These are phyloP conservation scores for Fissipunctia ypsillon DNA, from an alignment of 2,888 invertebrate species.

Conservation along the genomic window DNA sequence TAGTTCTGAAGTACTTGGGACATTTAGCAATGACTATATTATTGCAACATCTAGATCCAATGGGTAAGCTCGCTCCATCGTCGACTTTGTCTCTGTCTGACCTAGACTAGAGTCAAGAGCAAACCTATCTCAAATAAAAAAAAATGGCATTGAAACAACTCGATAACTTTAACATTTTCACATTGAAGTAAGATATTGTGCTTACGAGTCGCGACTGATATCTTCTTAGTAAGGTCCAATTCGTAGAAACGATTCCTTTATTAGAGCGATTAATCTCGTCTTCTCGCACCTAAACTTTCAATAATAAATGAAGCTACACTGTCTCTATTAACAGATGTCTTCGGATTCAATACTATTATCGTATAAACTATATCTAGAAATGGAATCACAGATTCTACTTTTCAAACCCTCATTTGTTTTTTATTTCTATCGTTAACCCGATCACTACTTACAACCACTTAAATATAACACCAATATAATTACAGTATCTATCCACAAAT, in stretches of 20 bases:
- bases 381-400: background rate
- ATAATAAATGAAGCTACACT: constrained; percentile 9
- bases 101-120: no score
- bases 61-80: no score
- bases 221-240: constrained; percentile 9
- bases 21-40: background rate
- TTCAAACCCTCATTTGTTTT: background rate
- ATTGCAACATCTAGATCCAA: background rate
- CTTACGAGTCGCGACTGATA: background rate
- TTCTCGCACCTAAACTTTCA: constrained; percentile 7
- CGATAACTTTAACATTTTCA: background rate
- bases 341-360: background rate
- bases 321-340: constrained; percentile 8
- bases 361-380: background rate
- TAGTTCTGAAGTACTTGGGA: background rate
- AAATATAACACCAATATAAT: constrained; percentile 19
- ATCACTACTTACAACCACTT: background rate
- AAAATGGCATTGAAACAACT: constrained; percentile 1
- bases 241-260: constrained; percentile 8
- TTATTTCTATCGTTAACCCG: background rate
- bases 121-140: no score
- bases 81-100: no score
- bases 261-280: constrained; percentile 18
- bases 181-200: background rate
- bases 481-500: constrained; percentile 33